A percentile compares a stretch with the other conserved stretches of the same genome.
These are phyloP conservation scores for Girardinichthys multiradiatus DNA, from an alignment of 2,113 vertebrate genomes.

Conservation along the genomic window DNA sequence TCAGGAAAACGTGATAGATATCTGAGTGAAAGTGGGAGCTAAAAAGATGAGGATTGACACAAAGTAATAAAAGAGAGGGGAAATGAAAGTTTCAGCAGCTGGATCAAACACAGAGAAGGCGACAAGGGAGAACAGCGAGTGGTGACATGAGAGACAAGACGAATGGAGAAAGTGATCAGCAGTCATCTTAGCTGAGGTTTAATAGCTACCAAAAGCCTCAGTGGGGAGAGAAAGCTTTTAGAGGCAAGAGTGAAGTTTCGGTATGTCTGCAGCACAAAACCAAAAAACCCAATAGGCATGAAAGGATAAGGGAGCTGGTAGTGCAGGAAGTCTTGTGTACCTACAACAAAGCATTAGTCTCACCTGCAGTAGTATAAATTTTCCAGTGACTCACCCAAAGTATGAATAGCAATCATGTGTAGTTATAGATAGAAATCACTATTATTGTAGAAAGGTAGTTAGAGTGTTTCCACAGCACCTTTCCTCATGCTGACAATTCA, in stretches of 20 bases:
- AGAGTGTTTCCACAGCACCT: not conserved
- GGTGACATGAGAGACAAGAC: constrained; percentile 26
- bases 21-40: constrained; percentile 43
- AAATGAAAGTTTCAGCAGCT: constrained; percentile 44
- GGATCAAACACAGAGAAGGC: constrained; percentile 25
- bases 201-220: constrained; percentile 39
- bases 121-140: constrained; percentile 10
- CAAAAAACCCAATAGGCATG: constrained; percentile 34
- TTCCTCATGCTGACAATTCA: constrained; percentile 12
- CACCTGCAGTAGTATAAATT: constrained; percentile 31
- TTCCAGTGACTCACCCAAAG: constrained; percentile 33
- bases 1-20: constrained; percentile 47
- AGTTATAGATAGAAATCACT: constrained; percentile 23
- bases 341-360: constrained; percentile 14
- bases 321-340: constrained; percentile 14
- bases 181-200: constrained; percentile 30
- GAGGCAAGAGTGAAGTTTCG: constrained; percentile 43
- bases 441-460: constrained; percentile 20
- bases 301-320: constrained; percentile 16
- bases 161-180: constrained; percentile 24
- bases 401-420: constrained; percentile 32
- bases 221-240: constrained; percentile 49
- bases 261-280: constrained; percentile 37
- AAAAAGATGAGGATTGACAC: constrained; percentile 41
- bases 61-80: constrained; percentile 25